Evolutionary conservation across 2,113 vertebrate genomes (phyloP).

Genomic region (mouse (Mus musculus)): DNA sequence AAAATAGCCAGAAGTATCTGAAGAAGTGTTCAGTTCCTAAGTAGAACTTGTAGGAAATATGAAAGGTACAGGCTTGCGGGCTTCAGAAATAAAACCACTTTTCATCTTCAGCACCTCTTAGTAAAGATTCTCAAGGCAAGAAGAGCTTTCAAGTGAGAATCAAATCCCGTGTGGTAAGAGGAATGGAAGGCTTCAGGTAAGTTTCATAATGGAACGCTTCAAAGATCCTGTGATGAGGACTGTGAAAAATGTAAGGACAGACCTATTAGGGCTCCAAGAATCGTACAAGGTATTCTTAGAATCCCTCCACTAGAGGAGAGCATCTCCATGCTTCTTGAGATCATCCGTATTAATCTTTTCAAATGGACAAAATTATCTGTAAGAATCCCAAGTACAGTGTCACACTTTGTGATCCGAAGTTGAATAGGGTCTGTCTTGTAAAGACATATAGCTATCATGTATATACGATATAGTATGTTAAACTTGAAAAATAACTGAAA

Average conservation of each 20-base stretch:
- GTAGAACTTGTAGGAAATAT: not conserved
- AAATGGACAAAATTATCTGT: not conserved
- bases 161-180: not conserved
- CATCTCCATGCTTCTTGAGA: not conserved
- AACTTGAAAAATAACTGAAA: not conserved
- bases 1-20: slow-evolving; percentile 14
- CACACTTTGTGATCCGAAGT: not conserved
- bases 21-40: not conserved
- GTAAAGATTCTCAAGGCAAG: not conserved
- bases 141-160: not conserved
- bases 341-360: not conserved
- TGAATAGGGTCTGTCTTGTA: not conserved
- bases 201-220: not conserved
- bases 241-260: not conserved
- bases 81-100: slow-evolving; percentile 30
- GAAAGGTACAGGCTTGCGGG: not conserved
- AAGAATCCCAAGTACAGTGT: not conserved
- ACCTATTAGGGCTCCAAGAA: not conserved
- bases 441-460: not conserved
- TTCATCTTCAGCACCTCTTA: not conserved
- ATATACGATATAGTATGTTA: not conserved
- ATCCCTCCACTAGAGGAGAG: not conserved
- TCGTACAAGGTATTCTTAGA: not conserved
- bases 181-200: not conserved
- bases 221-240: not conserved